Base-by-base conservation (phyloP, 2,797 vertebrate species). In the Cirrhinus mrigala region DNA sequence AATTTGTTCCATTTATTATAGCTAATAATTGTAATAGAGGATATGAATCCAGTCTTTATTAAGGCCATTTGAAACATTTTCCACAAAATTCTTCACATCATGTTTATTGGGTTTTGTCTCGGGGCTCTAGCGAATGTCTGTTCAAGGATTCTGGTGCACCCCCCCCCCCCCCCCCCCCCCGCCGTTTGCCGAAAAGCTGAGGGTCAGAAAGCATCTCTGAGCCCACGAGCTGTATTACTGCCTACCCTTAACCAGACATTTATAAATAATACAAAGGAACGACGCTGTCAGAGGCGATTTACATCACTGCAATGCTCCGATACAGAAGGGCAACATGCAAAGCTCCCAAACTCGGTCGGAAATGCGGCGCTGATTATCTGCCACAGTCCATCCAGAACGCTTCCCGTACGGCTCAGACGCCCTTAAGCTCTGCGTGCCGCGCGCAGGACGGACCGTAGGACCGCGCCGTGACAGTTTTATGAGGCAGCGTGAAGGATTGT, bases 261-360 rank as follows among this genome's bases (percentile, higher is more conserved):
- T 94, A 92, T 94, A 93, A 94, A 94, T 94, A 94, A 93, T 93
- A 93, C 91, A 94, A 88, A 90, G 90, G 85, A 90, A 88, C 90
- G 87, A 88, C 91, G 90, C 92, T 93, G 93, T 93, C 94, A 92
- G 83, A 90, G 87, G 77, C 90, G 74, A 90, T 94, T 89, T 91
- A 74, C 90, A 88, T 94, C 90, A 89, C 88, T 77, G 73, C 87
- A 82, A 71, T 84, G 79, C 86, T 88, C 56, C 88, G 90, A 93
- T 87, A 60, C 79, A 87, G 90, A 90, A 66, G 92, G 91, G 91
- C 90, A 92, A 77, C 87, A 86, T 74, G 76, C 89, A 89, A 87
- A 52, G 80, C 88, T 86, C 62, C 88, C 50, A 24, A 84, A 90
- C 86, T 87, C 64, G 48, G 79, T 69, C 52, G 48, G 27, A 88